Percentiles rank a stretch among this genome's conserved stretches.
phyloP scores from a whole-genome alignment of 2,797 vertebrate genomes.

The Harpagifer antarcticus region DNA sequence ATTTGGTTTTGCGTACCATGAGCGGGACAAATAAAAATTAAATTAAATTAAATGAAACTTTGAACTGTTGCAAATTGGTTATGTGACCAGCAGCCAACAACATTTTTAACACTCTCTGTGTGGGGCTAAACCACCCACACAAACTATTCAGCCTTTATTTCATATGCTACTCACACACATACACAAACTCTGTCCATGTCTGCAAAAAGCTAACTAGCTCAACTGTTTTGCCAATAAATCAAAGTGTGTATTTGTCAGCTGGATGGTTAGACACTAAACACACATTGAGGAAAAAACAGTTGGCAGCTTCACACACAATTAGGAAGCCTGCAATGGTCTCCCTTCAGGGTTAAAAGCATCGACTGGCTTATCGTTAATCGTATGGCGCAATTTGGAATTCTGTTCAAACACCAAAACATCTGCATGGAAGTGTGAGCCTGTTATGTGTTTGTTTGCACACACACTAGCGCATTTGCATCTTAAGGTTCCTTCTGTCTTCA shows the following conservation, averaged over 20 bases:
- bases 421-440: slow-evolving; percentile 55
- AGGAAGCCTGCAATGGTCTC: slow-evolving; percentile 86
- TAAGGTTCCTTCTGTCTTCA: slow-evolving; percentile 64
- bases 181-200: slow-evolving; percentile 32
- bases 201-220: slow-evolving; percentile 90
- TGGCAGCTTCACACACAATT: slow-evolving; percentile 91
- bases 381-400: slow-evolving; percentile 82
- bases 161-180: slow-evolving; percentile 14
- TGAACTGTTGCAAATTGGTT: slow-evolving; percentile 51
- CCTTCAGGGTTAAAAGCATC: slow-evolving; percentile 86
- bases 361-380: slow-evolving; percentile 53
- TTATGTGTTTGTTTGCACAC: slow-evolving; percentile 40
- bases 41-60: no score
- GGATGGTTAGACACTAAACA: slow-evolving; percentile 91
- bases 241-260: slow-evolving; percentile 91
- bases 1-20: no score
- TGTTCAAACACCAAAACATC: slow-evolving; percentile 86
- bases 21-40: no score
- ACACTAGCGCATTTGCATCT: slow-evolving; percentile 49
- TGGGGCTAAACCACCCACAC: slow-evolving; percentile 14
- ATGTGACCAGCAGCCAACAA: slow-evolving; percentile 29
- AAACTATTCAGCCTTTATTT: slow-evolving; percentile 3
- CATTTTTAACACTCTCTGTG: slow-evolving; percentile 39
- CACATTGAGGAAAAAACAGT: slow-evolving; percentile 77
- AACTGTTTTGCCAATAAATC: slow-evolving; percentile 94